A percentile compares a stretch with the other conserved stretches of the same genome.
phyloP scores from a whole-genome alignment of 2,888 invertebrate species.

The Octonoba sinensis region DNA sequence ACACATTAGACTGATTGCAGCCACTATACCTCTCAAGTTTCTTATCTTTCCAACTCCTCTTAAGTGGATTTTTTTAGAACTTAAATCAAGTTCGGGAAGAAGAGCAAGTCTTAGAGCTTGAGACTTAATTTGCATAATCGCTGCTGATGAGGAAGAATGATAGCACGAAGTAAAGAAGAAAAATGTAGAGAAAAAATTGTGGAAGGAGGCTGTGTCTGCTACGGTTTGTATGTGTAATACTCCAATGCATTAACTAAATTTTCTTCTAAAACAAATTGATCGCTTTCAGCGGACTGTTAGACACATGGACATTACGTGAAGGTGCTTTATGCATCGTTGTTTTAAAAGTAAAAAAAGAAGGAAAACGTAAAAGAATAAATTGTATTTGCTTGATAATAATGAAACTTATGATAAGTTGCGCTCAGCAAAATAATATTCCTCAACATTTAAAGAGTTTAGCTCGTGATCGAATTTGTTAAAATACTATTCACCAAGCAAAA shows the following conservation, averaged over 20 bases:
- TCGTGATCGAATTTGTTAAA: too few relatives aligned
- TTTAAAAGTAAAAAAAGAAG: too few relatives aligned
- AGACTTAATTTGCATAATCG: constrained; percentile 60
- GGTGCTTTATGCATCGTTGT: too few relatives aligned
- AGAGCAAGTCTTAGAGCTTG: neutral
- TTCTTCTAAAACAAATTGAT: constrained; percentile 53
- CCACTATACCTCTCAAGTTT: constrained; percentile 5
- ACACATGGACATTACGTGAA: constrained; percentile 14
- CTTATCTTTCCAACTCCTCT: constrained; percentile 14
- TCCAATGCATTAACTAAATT: constrained; percentile 42
- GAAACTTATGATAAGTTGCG: too few relatives aligned
- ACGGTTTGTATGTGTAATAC: constrained; percentile 13
- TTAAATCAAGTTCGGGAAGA: constrained; percentile 11
- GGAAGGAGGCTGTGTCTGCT: neutral
- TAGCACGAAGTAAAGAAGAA: neutral
- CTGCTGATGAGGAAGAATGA: constrained; percentile 14
- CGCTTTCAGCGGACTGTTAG: constrained; percentile 29
- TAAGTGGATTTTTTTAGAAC: constrained; percentile 2
- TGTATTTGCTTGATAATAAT: too few relatives aligned
- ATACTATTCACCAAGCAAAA: too few relatives aligned
- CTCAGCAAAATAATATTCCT: too few relatives aligned
- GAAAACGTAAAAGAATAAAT: too few relatives aligned
- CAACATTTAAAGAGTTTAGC: too few relatives aligned
- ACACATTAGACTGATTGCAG: constrained; percentile 42
- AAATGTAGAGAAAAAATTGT: neutral